Conservation (phyloP, 2,113 vertebrate genomes). For the Petrocephalus microphthalmus region DNA sequence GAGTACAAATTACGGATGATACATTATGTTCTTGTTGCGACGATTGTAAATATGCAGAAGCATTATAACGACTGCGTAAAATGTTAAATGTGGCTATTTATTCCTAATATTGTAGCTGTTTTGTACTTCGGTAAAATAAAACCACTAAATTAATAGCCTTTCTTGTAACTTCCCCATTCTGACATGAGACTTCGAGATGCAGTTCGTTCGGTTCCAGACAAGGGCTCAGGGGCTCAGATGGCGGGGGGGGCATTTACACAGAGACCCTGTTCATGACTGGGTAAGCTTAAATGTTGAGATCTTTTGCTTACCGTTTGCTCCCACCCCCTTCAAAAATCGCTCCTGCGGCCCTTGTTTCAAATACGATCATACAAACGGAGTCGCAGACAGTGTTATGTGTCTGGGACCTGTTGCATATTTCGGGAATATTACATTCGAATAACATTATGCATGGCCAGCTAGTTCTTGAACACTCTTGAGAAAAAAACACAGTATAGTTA, state of each 20-base stretch:
- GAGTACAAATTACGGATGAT: background rate
- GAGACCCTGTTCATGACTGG: too few species aligned
- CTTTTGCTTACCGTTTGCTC: too few species aligned
- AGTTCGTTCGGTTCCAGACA: too few species aligned
- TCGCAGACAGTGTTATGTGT: background rate
- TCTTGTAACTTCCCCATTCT: background rate
- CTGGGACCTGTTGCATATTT: background rate
- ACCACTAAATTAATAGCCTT: background rate
- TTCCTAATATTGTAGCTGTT: background rate
- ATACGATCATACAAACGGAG: background rate
- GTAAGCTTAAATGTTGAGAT: too few species aligned
- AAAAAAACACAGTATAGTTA: background rate
- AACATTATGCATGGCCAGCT: background rate
- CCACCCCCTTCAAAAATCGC: too few species aligned
- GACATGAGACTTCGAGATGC: background rate
- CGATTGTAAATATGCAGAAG: background rate
- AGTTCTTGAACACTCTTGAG: background rate
- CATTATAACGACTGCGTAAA: background rate
- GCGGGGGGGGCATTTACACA: too few species aligned
- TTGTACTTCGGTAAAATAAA: background rate
- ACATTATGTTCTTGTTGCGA: background rate
- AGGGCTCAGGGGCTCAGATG: too few species aligned
- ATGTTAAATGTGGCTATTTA: constrained; percentile 1
- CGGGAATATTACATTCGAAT: background rate
- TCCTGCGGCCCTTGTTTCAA: background rate